These are phyloP conservation scores for Oplegnathus fasciatus DNA, from an alignment of 2,113 vertebrate genomes.

Conservation along the genomic window DNA sequence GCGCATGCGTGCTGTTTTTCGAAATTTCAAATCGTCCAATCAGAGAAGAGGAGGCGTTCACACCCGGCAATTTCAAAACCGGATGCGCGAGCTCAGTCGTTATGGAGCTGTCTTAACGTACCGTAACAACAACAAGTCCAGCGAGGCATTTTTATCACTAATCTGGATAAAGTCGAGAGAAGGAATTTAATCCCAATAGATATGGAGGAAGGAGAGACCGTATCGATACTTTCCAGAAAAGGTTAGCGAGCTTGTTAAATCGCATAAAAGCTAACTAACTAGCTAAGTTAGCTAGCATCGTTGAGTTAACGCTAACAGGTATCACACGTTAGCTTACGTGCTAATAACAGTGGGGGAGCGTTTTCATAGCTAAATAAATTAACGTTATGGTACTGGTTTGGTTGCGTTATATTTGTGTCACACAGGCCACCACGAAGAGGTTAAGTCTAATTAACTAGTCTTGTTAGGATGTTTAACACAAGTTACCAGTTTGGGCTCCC, in stretches of 20 bases:
- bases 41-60: conserved; percentile 4
- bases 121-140: not conserved
- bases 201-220: conserved; percentile 66
- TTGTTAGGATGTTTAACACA: not conserved
- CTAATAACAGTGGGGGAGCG: not conserved
- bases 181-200: not conserved
- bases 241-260: conserved; percentile 47
- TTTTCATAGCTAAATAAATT: not conserved
- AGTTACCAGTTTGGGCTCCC: not conserved
- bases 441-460: not conserved
- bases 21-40: conserved; percentile 71
- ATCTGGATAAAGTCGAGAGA: not conserved
- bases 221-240: conserved; percentile 55
- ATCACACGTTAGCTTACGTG: not conserved
- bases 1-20: conserved; percentile 17
- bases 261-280: not conserved
- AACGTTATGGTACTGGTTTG: not conserved
- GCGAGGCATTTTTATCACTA: not conserved
- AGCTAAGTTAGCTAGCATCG: not conserved
- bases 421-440: not conserved
- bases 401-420: not conserved
- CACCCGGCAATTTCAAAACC: conserved; percentile 66
- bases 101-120: not conserved
- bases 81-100: conserved; percentile 2
- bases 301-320: not conserved